Percentiles rank a stretch among this genome's conserved stretches.
These are phyloP conservation scores for Xestia sexstrigata DNA, from an alignment of 2,888 invertebrate genomes.

Conservation along the genomic window DNA sequence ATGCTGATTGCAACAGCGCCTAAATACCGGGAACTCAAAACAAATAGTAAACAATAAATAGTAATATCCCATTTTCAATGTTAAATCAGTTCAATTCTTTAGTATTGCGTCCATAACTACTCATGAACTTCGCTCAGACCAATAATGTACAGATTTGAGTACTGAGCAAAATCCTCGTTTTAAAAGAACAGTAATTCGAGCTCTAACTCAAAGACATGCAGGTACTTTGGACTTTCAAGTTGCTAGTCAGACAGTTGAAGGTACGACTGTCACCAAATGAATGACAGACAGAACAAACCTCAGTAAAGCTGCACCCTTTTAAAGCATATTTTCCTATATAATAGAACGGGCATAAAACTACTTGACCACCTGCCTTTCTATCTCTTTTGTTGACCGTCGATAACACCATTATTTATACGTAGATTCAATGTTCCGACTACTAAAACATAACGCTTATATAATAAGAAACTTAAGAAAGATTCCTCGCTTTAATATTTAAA, in stretches of 20 bases:
- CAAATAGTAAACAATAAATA: no score
- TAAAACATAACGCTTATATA: conserved; percentile 29
- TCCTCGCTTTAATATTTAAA: conserved; percentile 13
- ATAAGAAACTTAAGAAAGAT: conserved; percentile 21
- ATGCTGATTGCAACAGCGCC: no score
- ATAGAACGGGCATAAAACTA: neutral
- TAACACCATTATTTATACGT: conserved; percentile 19
- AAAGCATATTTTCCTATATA: neutral
- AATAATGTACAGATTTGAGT: neutral
- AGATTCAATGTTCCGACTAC: conserved; percentile 30
- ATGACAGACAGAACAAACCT: neutral
- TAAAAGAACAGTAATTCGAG: neutral
- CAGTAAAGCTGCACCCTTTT: neutral
- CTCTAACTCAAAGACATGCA: neutral
- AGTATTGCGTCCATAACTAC: neutral
- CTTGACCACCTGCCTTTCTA: neutral
- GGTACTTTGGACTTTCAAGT: no score
- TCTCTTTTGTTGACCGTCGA: neutral
- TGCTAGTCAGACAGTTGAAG: neutral
- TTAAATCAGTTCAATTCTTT: no score
- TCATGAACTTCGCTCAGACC: neutral
- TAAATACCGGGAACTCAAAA: no score
- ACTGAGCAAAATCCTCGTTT: neutral
- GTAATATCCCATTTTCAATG: no score
- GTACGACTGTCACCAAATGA: neutral